Base-by-base conservation (phyloP, 2,888 invertebrate species). In the Dexiosoma caninum region DNA sequence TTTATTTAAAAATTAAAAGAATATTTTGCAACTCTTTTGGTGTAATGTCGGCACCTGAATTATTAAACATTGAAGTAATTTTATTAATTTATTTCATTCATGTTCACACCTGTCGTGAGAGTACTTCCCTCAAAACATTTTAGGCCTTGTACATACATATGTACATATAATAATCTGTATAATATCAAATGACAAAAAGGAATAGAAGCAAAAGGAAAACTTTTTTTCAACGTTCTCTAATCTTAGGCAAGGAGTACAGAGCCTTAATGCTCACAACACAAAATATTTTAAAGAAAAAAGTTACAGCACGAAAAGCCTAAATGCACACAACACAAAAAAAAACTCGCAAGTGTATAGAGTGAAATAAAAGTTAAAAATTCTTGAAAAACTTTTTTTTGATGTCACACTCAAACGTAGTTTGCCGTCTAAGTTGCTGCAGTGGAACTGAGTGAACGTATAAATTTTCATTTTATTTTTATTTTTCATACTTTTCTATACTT, bases 371-470 rank as follows among this genome's bases (percentile, higher is more conserved):
- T 78, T 78, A 9, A 16, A 71, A 55, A 30, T 71, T 64, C 55
- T 57, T 49, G 21, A 71, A 76, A 67, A 62, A 46, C 40, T 67
- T 72, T 74, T n/a, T n/a, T 71, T 81, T 59, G 57, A 69, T 81
- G 81, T 81, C 77, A 81, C 81, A 81, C 64, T 69, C 69, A 53
- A 77, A 77, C 49, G 44, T 53, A 69, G 67, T 67, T 72, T 64
- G 53, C 32, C 71, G 53, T 62, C 40, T 32, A 27, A 57, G 64
- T 60, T 44, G 57, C 66, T 67, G 71, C 80, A 76, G 71, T 76
- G 71, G 23, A 69, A 62, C 78, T 55, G 78, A 78, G 67, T 69
- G 69, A 81, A 77, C 72, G 35, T 69, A 81, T 77, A 81, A 77
- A 77, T 72, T 64, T 51, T 74, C 57, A 62, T 49, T 46, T 71